Base-by-base conservation (phyloP, 2,113 vertebrate species). In the Archilochus colubris region DNA sequence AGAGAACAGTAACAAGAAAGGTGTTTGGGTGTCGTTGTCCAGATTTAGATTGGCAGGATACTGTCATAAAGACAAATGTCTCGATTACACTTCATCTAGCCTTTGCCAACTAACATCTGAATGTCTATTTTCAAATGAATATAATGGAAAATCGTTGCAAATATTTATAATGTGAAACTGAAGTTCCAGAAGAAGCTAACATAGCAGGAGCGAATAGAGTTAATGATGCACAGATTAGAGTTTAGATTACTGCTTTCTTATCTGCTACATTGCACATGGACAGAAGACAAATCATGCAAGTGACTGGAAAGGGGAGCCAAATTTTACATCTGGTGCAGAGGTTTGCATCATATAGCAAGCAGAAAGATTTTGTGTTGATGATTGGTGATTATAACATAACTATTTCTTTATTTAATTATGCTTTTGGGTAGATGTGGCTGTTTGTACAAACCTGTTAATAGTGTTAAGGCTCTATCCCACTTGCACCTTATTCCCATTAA, bases 401-500 rank as follows among this genome's bases (percentile, higher is more conserved):
- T 93, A 24, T 88, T 5, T 3, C 79, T 95, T 92, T 58, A 85
- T 90, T 94, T 93, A 72, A 89, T 93, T 96, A 74, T 78, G 48
- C 89, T 95, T 95, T 86, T 91, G 82, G 68, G 91, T 95, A 53
- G 55, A 87, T 4, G 10, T 83, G 75, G 82, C 73, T 89, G 55
- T 91, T 96, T 93, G 38, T 88, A 43, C 69, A 95, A 91, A 93
- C 48, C 93, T 94, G 91, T 94, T 95, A 95, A 94, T 94, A 89
- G 95, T 94, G 70, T 96, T 95, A 95, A 89, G 70, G 62, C 67
- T 94, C 84, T 91, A 62, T 91, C 77, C 91, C 62, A 55, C 94
- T 94, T 92, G 55, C 43, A 75, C n/a, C 51, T 85, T 88, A 46
- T 38, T 91, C 59, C 78, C 53, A 64, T 94, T 94, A 83, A 91